phyloP scores from a whole-genome alignment of 2,797 vertebrate species.

The Tangara arthus region DNA sequence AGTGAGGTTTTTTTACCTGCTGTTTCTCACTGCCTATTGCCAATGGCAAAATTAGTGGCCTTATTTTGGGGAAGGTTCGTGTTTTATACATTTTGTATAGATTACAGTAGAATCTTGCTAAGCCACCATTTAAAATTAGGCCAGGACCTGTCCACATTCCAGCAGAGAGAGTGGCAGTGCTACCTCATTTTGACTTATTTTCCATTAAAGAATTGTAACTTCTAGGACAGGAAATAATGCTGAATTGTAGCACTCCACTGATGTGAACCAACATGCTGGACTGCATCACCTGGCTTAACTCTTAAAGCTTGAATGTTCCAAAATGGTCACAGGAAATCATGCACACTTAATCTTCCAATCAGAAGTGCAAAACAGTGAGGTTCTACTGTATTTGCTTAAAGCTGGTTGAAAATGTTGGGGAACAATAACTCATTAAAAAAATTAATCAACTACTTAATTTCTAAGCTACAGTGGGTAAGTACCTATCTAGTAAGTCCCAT shows the following conservation, averaged over 20 bases:
- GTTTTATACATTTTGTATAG: slow-evolving; percentile 48
- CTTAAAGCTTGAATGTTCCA: not conserved
- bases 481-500: not conserved
- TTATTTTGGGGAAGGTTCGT: slow-evolving; percentile 52
- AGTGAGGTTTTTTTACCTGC: not conserved
- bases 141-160: slow-evolving; percentile 20
- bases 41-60: slow-evolving; percentile 67
- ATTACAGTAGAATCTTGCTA: slow-evolving; percentile 29
- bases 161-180: slow-evolving; percentile 26
- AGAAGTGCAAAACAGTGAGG: not conserved
- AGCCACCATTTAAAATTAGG: not conserved
- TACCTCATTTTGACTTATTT: slow-evolving; percentile 13
- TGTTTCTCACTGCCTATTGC: slow-evolving; percentile 58
- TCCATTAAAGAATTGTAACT: not conserved
- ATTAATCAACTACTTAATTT: not conserved
- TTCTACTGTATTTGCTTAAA: not conserved
- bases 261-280: not conserved
- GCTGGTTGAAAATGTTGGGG: slow-evolving; percentile 37
- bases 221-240: not conserved
- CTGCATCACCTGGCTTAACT: not conserved
- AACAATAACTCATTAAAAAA: not conserved
- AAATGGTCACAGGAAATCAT: not conserved
- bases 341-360: not conserved
- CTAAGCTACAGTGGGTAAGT: not conserved
- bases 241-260: not conserved